A percentile compares a stretch with the other conserved stretches of the same genome.
Evolutionary conservation across 35 echinoderm and acorn worm genomes (phyloP).

Genomic region (Apostichopus californicus): DNA sequence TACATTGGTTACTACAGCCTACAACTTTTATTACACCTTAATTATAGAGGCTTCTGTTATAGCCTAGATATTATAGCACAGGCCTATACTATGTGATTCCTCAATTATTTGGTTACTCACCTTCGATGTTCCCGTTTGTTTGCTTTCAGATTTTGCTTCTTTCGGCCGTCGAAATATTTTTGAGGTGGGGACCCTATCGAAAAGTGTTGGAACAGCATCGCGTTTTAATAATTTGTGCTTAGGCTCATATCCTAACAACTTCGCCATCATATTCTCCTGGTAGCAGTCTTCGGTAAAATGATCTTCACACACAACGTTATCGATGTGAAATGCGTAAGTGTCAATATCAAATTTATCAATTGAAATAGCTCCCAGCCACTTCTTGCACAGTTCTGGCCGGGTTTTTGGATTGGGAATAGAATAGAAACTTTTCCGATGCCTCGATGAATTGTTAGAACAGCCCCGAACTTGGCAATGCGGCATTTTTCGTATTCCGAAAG

Average conservation of each 20-base stretch:
- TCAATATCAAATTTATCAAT: constrained; percentile 27
- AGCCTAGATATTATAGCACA: too few relatives aligned
- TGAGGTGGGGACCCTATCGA: not conserved
- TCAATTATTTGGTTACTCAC: not conserved
- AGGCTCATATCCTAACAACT: constrained; percentile 40
- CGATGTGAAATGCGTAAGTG: constrained; percentile 7
- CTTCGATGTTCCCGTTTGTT: not conserved
- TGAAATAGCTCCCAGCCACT: constrained; percentile 23
- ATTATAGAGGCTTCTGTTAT: too few relatives aligned
- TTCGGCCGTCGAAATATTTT: constrained; percentile 15
- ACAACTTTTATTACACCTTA: too few relatives aligned
- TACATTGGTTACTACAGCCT: too few relatives aligned
- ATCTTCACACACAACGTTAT: constrained; percentile 43
- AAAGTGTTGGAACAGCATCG: constrained; percentile 17
- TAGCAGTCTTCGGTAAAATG: constrained; percentile 20
- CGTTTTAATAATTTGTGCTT: constrained; percentile 34
- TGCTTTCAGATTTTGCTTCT: constrained; percentile 14
- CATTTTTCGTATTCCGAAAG: not conserved
- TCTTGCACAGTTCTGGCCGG: constrained; percentile 9
- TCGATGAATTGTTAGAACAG: constrained; percentile 30
- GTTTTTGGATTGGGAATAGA: constrained; percentile 36
- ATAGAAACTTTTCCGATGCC: constrained; percentile 28
- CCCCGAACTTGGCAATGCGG: constrained; percentile 36
- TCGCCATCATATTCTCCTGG: constrained; percentile 38
- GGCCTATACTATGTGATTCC: too few relatives aligned